phyloP scores from a whole-genome alignment of 2,797 vertebrate species.

The Hybognathus amarus region DNA sequence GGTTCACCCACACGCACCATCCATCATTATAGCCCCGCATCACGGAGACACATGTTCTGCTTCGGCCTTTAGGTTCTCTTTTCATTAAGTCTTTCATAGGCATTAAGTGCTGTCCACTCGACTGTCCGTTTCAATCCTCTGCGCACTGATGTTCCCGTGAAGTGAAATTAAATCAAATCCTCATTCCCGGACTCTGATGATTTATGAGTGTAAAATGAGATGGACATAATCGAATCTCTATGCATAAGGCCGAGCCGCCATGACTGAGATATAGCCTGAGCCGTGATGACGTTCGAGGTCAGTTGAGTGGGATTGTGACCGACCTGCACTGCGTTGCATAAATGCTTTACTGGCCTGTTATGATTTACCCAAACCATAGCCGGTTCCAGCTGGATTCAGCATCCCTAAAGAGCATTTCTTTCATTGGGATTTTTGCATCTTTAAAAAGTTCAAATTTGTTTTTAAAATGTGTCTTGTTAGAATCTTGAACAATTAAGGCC shows the following conservation, averaged over 20 bases:
- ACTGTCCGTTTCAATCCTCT: slow-evolving; percentile 40
- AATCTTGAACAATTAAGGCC: background rate
- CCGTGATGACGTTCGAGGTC: slow-evolving; percentile 40
- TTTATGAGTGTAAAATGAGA: slow-evolving; percentile 55
- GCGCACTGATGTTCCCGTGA: slow-evolving; percentile 25
- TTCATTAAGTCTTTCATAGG: slow-evolving; percentile 52
- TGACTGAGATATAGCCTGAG: slow-evolving; percentile 34
- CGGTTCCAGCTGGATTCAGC: background rate
- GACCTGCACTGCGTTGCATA: slow-evolving; percentile 3
- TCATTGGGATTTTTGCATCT: background rate
- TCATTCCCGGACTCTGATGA: slow-evolving; percentile 50
- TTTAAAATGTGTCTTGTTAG: background rate
- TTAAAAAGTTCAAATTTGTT: background rate
- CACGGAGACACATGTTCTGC: slow-evolving; percentile 39
- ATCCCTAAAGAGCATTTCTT: too few species aligned
- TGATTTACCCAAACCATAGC: background rate
- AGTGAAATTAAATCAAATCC: slow-evolving; percentile 56
- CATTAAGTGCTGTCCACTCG: slow-evolving; percentile 47
- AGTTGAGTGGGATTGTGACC: slow-evolving; percentile 28
- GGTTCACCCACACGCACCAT: slow-evolving; percentile 63
- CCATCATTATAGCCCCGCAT: slow-evolving; percentile 60
- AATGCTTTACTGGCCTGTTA: background rate
- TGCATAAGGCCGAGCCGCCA: slow-evolving; percentile 15
- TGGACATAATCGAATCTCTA: slow-evolving; percentile 49
- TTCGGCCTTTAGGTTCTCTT: slow-evolving; percentile 41